Evolutionary conservation across 2,888 invertebrate species (phyloP).

Genomic region (Sisyra terminalis): DNA sequence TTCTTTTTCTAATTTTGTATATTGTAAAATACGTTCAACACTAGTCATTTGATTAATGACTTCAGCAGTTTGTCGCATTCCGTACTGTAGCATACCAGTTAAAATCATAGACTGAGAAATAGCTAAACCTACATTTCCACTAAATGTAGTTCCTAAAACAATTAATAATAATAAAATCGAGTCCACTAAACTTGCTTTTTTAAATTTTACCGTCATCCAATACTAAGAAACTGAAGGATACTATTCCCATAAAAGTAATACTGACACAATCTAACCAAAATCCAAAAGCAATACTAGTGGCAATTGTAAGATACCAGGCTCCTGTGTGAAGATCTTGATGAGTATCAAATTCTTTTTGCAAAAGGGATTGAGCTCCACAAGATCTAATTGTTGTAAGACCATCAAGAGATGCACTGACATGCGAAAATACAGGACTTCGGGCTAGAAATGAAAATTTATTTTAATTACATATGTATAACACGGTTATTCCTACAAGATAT

Average conservation of each 20-base stretch:
- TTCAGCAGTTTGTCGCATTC: slow-evolving; percentile 64
- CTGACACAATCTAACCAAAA: slow-evolving; percentile 48
- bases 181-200: neutral
- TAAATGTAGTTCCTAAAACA: slow-evolving; percentile 32
- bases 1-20: slow-evolving; percentile 56
- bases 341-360: slow-evolving; percentile 57
- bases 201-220: slow-evolving; percentile 31
- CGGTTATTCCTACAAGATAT: too few species aligned
- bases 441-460: slow-evolving; percentile 28
- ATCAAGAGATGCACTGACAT: slow-evolving; percentile 70
- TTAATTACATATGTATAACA: neutral
- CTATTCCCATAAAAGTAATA: slow-evolving; percentile 39
- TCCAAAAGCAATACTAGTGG: slow-evolving; percentile 43
- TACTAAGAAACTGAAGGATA: slow-evolving; percentile 45
- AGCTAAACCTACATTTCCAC: slow-evolving; percentile 55
- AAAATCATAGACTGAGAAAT: slow-evolving; percentile 55
- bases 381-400: slow-evolving; percentile 81
- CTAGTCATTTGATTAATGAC: slow-evolving; percentile 61
- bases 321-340: slow-evolving; percentile 53
- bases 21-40: slow-evolving; percentile 69
- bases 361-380: slow-evolving; percentile 49
- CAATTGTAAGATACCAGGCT: slow-evolving; percentile 40
- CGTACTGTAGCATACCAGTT: slow-evolving; percentile 68
- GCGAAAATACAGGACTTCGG: slow-evolving; percentile 82
- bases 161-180: neutral